Conservation (phyloP, 2,113 vertebrate species). For the Ameiurus melas region DNA sequence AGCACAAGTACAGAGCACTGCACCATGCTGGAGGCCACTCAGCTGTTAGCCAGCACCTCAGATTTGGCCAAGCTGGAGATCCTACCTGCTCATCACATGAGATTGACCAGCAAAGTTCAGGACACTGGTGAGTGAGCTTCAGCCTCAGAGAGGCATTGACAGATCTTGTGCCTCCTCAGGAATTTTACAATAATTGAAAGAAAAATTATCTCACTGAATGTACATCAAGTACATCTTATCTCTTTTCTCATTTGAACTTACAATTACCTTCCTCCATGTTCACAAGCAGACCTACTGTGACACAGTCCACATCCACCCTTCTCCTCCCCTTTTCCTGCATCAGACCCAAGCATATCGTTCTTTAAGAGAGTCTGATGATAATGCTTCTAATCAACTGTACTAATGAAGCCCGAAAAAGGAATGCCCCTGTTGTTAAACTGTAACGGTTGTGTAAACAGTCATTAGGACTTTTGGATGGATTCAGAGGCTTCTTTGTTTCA, state of each 20-base stretch:
- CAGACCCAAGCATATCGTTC: neutral
- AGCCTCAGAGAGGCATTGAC: neutral
- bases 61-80: constrained; percentile 90
- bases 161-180: neutral
- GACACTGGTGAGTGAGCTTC: constrained; percentile 81
- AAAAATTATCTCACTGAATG: neutral
- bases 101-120: constrained; percentile 80
- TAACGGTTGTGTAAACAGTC: neutral
- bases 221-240: neutral
- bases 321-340: neutral
- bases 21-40: constrained; percentile 87
- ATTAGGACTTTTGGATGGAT: neutral
- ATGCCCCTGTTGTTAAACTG: neutral
- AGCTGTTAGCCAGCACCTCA: constrained; percentile 84
- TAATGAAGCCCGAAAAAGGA: neutral
- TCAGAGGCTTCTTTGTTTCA: neutral
- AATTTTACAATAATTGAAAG: neutral
- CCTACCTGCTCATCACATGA: constrained; percentile 84
- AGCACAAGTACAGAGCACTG: constrained; percentile 94
- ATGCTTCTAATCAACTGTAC: neutral
- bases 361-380: neutral
- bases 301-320: neutral
- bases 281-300: neutral
- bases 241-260: neutral
- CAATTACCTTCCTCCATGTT: neutral